Conservation (phyloP, 2,888 invertebrate species). For the Andrena dorsata region DNA sequence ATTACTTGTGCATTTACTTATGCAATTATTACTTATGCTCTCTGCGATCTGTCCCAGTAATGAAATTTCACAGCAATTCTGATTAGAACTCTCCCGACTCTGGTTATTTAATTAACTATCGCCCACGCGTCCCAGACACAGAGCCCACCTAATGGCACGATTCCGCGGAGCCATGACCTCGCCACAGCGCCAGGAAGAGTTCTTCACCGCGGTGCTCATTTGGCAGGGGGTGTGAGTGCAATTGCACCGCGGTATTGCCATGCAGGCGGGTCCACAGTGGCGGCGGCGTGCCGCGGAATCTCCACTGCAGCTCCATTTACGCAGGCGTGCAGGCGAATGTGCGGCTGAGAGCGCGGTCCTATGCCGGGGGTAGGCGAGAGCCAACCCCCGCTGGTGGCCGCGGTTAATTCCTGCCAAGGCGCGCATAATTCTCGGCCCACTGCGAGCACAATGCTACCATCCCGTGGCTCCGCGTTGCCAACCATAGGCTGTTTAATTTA, state of each 20-base stretch:
- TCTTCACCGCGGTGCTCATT: constrained; percentile 51
- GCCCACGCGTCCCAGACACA: too few species aligned
- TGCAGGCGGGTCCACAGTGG: background rate
- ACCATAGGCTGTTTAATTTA: constrained; percentile 68
- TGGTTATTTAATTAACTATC: too few species aligned
- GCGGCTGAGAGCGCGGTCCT: constrained; percentile 8
- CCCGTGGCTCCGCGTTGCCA: constrained; percentile 23
- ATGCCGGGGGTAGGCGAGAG: constrained; percentile 23
- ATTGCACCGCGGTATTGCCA: constrained; percentile 7
- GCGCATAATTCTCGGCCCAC: constrained; percentile 68
- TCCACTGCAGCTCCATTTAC: constrained; percentile 56
- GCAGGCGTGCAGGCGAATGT: constrained; percentile 52
- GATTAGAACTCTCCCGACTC: too few species aligned
- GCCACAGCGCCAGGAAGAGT: background rate
- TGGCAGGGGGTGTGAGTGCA: background rate
- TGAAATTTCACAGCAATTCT: too few species aligned
- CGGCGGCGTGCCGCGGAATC: constrained; percentile 39
- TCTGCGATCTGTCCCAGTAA: too few species aligned
- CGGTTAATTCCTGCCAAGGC: constrained; percentile 67
- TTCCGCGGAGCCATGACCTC: too few species aligned
- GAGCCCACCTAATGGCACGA: too few species aligned
- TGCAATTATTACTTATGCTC: too few species aligned
- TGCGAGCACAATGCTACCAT: constrained; percentile 60
- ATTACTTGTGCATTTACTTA: too few species aligned
- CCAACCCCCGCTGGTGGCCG: constrained; percentile 22